These are phyloP conservation scores for Bhutanitis thaidina DNA, from an alignment of 2,888 invertebrate species.

Conservation along the genomic window DNA sequence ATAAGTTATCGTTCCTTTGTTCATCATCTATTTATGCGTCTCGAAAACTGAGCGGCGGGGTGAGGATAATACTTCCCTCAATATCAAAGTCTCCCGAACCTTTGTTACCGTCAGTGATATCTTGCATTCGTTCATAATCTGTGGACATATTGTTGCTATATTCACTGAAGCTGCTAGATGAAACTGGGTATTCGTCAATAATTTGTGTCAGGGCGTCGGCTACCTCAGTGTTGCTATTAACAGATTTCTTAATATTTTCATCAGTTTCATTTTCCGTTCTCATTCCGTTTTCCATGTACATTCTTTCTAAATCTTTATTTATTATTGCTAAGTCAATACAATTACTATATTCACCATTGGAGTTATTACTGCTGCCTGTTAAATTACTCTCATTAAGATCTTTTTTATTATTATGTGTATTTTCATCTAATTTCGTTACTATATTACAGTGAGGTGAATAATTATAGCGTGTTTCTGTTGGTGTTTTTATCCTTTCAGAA, in stretches of 20 bases:
- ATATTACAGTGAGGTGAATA: slow-evolving; percentile 3
- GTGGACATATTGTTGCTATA: slow-evolving; percentile 36
- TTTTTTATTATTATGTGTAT: slow-evolving; percentile 23
- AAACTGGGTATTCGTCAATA: slow-evolving; percentile 44
- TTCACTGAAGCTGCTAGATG: slow-evolving; percentile 26
- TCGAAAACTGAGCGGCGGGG: slow-evolving; percentile 55
- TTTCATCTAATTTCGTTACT: slow-evolving; percentile 25
- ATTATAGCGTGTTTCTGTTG: neutral
- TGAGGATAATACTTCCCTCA: slow-evolving; percentile 44
- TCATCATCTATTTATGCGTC: slow-evolving; percentile 28
- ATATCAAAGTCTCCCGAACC: slow-evolving; percentile 32
- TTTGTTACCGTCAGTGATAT: slow-evolving; percentile 53
- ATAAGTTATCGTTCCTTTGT: too few species aligned
- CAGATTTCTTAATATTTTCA: neutral
- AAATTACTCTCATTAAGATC: neutral
- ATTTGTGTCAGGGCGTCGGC: slow-evolving; percentile 63
- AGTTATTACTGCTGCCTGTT: neutral
- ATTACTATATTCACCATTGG: neutral
- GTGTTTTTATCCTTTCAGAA: neutral
- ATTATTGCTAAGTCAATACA: neutral
- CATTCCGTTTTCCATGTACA: neutral
- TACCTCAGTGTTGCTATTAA: slow-evolving; percentile 35
- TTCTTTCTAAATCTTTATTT: neutral
- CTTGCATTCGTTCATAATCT: slow-evolving; percentile 50
- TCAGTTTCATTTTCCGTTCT: neutral